A percentile compares a stretch with the other conserved stretches of the same genome.
Conservation (phyloP, 2,888 invertebrate species). For the Sinotaia quadrata region DNA sequence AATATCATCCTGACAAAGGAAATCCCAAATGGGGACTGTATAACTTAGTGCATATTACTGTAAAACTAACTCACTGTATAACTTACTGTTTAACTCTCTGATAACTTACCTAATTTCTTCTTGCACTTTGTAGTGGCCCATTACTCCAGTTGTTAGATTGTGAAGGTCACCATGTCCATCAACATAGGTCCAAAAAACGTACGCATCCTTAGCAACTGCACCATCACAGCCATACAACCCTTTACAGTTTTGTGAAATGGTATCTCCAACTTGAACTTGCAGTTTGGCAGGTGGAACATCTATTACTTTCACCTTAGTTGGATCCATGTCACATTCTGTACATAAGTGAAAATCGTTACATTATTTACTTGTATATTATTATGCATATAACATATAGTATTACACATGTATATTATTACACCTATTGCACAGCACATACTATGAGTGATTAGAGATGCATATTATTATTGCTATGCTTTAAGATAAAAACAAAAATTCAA, state of each 20-base stretch:
- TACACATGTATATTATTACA: not conserved
- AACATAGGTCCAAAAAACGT: slow-evolving; percentile 4
- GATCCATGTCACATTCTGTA: not conserved
- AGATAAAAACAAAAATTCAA: no score
- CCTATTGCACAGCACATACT: no score
- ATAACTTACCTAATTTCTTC: not conserved
- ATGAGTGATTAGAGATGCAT: no score
- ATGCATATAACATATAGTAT: not conserved
- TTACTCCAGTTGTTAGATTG: not conserved
- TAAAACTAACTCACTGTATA: not conserved
- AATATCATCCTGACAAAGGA: no score
- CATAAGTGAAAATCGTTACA: not conserved
- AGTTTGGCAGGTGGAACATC: not conserved
- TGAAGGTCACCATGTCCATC: not conserved
- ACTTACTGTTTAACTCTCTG: not conserved
- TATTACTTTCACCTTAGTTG: not conserved
- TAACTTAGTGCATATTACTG: not conserved
- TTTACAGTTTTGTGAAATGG: not conserved
- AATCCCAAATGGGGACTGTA: not conserved
- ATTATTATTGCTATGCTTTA: no score
- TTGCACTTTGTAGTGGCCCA: not conserved
- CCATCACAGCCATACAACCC: not conserved
- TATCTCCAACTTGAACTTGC: not conserved
- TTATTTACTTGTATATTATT: no score
- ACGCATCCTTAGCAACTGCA: not conserved